Conservation (phyloP, 2,888 invertebrate genomes). For the Rotaria macrura region DNA sequence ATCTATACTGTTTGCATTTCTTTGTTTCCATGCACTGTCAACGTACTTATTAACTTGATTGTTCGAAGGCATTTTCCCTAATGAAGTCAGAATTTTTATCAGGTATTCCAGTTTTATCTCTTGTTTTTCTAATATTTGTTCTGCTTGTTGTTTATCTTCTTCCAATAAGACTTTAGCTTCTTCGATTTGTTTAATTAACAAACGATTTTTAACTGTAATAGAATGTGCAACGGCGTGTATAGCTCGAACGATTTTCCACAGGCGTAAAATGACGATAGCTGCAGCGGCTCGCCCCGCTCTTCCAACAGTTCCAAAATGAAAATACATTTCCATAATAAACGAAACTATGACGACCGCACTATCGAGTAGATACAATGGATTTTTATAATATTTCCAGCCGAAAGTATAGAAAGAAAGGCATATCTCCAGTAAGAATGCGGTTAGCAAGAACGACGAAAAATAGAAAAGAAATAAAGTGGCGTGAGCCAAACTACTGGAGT, state of each 20-base stretch:
- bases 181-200: not conserved
- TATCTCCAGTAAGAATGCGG: not conserved
- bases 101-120: not conserved
- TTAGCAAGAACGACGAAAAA: not conserved
- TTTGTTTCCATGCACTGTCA: no score
- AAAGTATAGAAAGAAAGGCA: not conserved
- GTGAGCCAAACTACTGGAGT: accelerated
- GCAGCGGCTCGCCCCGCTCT: not conserved
- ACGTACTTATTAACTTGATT: no score
- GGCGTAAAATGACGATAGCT: not conserved
- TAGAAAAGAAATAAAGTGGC: not conserved
- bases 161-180: not conserved
- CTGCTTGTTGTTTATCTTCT: not conserved
- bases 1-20: no score
- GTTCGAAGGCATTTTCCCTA: no score
- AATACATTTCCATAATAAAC: not conserved
- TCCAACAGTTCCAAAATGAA: not conserved
- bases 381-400: not conserved
- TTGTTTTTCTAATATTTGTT: not conserved
- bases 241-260: not conserved
- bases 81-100: no score
- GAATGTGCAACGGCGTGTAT: not conserved
- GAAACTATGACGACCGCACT: not conserved
- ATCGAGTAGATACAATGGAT: not conserved
- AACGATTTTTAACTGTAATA: not conserved